Evolutionary conservation across 2,888 invertebrate species (phyloP), one percentile per base, ranked within the genome.

Genomic region (Endomychus coccineus): DNA sequence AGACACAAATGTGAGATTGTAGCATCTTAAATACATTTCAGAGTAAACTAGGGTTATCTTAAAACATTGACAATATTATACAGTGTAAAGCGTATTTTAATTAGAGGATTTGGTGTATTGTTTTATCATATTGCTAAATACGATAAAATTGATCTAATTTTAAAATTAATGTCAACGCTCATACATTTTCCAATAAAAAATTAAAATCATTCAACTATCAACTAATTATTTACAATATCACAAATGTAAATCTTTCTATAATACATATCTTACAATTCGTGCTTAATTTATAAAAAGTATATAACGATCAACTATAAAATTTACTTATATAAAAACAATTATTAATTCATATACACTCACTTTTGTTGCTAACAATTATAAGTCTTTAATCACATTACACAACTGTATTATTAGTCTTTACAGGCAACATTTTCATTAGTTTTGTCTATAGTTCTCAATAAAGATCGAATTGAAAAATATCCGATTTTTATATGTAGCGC

Each of bases 191-290:
- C 35, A 42, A 37, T 35, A 42, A 50, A 47, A 40, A 42, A 35
- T 43, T 30, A 43, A 38, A 35, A 43, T 34, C 36, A 29, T 36
- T 40, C 33, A 43, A 44, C 43, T 48, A 46, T 39, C 31, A 50
- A 52, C 49, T 58, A 57, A 54, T 50, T 62, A 63, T 62, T 54
- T 62, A 63, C 62, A 62, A 56, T 62, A 62, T 64, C 62, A 64
- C 62, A 62, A 61, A 59, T 56, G n/a, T 51, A 59, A 58, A 55
- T 50, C 47, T 55, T 52, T 46, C 46, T 46, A 55, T 56, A 55
- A 37, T 32, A 37, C 37, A 37, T 27, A 37, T 37, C 19, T 31
- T 32, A 31, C 37, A 31, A 13, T 14, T 31, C 15, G 24, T 23
- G 23, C 21, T 31, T 23, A 24, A 37, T 32, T 19, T 32, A 32